Conservation (phyloP, 2,888 invertebrate genomes). For the Dryocosmus kuriphilus region DNA sequence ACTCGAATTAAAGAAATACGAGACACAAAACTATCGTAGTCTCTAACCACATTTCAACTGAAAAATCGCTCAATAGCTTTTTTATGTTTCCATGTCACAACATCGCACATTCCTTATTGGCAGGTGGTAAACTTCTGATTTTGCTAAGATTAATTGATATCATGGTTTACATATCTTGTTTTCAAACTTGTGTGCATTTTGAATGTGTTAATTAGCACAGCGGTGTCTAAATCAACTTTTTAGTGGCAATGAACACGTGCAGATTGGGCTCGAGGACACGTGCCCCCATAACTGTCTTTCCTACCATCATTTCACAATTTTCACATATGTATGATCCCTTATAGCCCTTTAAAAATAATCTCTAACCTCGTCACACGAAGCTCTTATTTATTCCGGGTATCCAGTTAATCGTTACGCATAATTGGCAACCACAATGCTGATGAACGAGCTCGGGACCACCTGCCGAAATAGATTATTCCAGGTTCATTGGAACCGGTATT, state of each 20-base stretch:
- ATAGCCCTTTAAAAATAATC: constrained; percentile 54
- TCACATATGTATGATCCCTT: constrained; percentile 47
- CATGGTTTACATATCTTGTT: background rate
- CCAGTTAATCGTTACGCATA: constrained; percentile 60
- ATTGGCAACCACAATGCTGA: constrained; percentile 61
- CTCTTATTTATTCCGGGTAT: constrained; percentile 59
- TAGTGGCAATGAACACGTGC: constrained; percentile 1
- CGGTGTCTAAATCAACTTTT: constrained; percentile 1
- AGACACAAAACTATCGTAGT: background rate
- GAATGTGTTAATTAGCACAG: background rate
- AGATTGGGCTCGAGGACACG: background rate
- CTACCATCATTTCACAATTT: background rate
- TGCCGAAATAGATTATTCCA: constrained; percentile 50
- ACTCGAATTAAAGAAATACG: background rate
- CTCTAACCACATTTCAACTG: background rate
- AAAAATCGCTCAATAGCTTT: constrained; percentile 22
- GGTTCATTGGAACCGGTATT: constrained; percentile 36
- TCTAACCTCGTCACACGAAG: constrained; percentile 46
- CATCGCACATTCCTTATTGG: constrained; percentile 23
- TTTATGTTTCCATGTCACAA: constrained; percentile 25
- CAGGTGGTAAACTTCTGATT: background rate
- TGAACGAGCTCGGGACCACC: constrained; percentile 54
- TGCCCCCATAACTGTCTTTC: background rate
- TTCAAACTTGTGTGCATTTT: background rate
- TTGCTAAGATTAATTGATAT: background rate